These are phyloP conservation scores for Frankliniella fusca DNA, from an alignment of 2,888 invertebrate genomes.

Conservation along the genomic window DNA sequence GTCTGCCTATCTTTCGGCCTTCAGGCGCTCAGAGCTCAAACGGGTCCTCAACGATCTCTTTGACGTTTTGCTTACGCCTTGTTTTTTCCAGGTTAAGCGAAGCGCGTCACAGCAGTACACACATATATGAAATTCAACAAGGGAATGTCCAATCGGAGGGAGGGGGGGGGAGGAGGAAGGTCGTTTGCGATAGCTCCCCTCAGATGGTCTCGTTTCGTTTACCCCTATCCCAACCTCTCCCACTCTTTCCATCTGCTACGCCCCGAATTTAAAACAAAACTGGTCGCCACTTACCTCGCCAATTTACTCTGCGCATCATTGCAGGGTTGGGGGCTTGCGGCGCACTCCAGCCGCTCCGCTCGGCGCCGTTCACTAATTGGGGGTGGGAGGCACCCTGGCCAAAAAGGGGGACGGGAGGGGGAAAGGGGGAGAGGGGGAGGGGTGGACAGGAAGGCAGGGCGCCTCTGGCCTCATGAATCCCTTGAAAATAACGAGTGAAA, in stretches of 20 bases:
- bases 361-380: conserved; percentile 13
- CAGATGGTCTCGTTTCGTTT: no score
- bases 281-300: background rate
- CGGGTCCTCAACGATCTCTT: no score
- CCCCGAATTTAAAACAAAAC: background rate
- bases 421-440: background rate
- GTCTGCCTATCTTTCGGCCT: background rate
- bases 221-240: background rate
- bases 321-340: background rate
- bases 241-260: background rate
- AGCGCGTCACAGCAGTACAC: no score
- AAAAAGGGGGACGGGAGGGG: no score
- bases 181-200: no score
- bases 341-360: background rate
- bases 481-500: conserved; percentile 22
- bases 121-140: no score
- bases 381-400: background rate
- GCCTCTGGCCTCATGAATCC: background rate
- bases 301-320: conserved; percentile 10
- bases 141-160: no score
- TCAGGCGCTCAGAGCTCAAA: no score
- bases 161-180: no score
- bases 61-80: no score
- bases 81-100: no score
- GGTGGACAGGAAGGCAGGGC: background rate